These are phyloP conservation scores for Pammene aurita DNA, from an alignment of 2,888 invertebrate genomes.

Conservation along the genomic window DNA sequence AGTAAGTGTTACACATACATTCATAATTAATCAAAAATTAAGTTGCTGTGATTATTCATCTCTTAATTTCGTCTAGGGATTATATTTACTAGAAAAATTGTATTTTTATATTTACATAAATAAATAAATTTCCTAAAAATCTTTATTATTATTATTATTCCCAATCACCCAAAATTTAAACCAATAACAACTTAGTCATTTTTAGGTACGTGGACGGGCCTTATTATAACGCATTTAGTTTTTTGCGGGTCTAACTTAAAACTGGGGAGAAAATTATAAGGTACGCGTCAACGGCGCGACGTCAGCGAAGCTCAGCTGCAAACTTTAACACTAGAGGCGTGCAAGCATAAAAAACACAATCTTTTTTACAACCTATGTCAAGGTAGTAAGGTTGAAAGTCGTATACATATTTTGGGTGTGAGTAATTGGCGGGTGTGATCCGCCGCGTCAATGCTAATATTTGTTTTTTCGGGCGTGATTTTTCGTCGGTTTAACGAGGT, in stretches of 20 bases:
- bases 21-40: conserved; percentile 47
- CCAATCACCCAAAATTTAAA: background rate
- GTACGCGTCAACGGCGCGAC: conserved; percentile 36
- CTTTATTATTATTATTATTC: background rate
- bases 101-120: conserved; percentile 72
- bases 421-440: conserved; percentile 42
- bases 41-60: conserved; percentile 55
- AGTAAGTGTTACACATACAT: conserved; percentile 49
- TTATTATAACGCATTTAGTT: conserved; percentile 36
- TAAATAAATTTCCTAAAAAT: conserved; percentile 58
- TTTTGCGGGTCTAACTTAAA: conserved; percentile 33
- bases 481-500: conserved; percentile 43
- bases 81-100: conserved; percentile 49
- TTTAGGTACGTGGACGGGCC: background rate
- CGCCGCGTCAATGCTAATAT: conserved; percentile 45
- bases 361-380: background rate
- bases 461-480: conserved; percentile 45
- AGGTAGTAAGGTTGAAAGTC: background rate
- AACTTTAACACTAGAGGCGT: conserved; percentile 43
- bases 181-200: background rate
- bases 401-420: background rate
- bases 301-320: conserved; percentile 37
- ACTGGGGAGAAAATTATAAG: conserved; percentile 42
- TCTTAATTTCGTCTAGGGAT: conserved; percentile 42
- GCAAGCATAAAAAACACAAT: background rate